Evolutionary conservation across 2,888 invertebrate genomes (phyloP).

Genomic region (Oscheius onirici): DNA sequence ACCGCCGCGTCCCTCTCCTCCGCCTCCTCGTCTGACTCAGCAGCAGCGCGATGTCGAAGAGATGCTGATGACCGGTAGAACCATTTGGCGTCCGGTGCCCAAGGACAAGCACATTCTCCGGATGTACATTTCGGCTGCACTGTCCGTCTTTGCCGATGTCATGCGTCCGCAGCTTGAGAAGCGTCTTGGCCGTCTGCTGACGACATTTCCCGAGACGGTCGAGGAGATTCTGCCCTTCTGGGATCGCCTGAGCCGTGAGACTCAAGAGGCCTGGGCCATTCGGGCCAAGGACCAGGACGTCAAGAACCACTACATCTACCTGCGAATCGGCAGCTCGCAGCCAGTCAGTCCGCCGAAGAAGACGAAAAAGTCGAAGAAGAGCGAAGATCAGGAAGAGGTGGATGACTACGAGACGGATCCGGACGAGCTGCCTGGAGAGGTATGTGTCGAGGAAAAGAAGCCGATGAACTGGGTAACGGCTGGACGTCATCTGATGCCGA

Average conservation of each 20-base stretch:
- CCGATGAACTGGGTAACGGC: conserved; percentile 11
- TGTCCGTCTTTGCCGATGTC: conserved; percentile 25
- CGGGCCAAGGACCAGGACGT: conserved; percentile 19
- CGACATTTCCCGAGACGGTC: conserved; percentile 13
- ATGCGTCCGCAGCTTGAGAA: conserved; percentile 21
- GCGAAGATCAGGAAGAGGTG: not conserved
- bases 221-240: conserved; percentile 20
- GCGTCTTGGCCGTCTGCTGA: not conserved
- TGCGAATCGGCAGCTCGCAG: not conserved
- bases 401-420: conserved; percentile 27
- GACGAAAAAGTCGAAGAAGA: not conserved
- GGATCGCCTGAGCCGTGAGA: not conserved
- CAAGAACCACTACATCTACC: conserved; percentile 23
- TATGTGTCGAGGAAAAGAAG: not conserved
- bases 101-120: conserved; percentile 14
- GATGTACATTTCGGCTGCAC: conserved; percentile 24
- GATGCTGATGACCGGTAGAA: not conserved
- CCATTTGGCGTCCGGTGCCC: conserved; percentile 3
- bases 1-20: too few species aligned
- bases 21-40: too few species aligned
- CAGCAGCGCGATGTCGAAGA: too few species aligned
- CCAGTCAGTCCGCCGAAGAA: not conserved
- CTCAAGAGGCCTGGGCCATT: conserved; percentile 1
- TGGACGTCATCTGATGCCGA: conserved; percentile 19
- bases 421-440: conserved; percentile 25